Percentiles rank a stretch among this genome's conserved stretches.
These are phyloP conservation scores for Gymnodraco acuticeps DNA, from an alignment of 2,797 vertebrate species.

Conservation along the genomic window DNA sequence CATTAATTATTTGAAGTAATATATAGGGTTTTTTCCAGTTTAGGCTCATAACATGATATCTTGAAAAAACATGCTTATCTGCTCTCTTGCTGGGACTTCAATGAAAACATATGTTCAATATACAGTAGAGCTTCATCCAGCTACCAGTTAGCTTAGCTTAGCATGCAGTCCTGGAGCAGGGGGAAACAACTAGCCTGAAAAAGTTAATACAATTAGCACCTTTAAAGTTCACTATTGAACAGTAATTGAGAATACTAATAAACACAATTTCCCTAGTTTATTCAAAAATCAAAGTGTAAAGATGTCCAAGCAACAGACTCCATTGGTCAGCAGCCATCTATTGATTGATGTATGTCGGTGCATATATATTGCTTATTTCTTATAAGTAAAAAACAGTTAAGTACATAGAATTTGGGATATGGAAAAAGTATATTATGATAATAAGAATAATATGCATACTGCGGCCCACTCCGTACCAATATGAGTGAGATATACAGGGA, in stretches of 20 bases:
- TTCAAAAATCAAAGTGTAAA: background rate
- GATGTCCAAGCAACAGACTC: constrained; percentile 15
- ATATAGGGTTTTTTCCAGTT: too few relatives aligned
- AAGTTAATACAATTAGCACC: background rate
- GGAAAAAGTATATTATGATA: background rate
- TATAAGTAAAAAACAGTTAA: background rate
- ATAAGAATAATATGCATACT: background rate
- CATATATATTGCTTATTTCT: background rate
- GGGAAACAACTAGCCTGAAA: background rate
- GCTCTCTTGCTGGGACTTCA: background rate
- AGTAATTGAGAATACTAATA: background rate
- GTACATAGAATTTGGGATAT: background rate
- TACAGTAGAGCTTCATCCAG: background rate
- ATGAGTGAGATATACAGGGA: background rate
- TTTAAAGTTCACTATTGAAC: background rate
- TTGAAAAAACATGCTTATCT: too few relatives aligned
- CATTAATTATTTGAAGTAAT: background rate
- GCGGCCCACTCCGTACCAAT: background rate
- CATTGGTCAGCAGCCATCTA: background rate
- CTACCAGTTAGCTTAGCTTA: background rate
- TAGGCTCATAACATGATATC: too few relatives aligned
- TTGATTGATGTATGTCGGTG: constrained; percentile 1
- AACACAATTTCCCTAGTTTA: background rate
- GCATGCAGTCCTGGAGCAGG: background rate
- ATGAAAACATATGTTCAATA: background rate